Base-by-base conservation (phyloP, 1,140 invertebrate genomes). In the Eufriesea mexicana region DNA sequence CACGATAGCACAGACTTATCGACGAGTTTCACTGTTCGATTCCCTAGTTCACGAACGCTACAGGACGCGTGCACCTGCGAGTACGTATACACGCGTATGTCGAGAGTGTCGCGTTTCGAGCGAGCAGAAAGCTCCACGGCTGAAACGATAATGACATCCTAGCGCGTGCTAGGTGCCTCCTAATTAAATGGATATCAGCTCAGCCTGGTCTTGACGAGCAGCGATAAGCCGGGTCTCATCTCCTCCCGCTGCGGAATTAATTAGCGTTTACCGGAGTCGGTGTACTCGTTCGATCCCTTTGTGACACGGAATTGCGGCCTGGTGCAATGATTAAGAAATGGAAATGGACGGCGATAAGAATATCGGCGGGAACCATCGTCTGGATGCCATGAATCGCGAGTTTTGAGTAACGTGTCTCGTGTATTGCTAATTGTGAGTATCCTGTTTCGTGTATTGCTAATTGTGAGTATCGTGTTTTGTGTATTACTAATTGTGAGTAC, bases 141-240 rank as follows among this genome's bases (percentile, higher is more conserved):
- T 72, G 47, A 82, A 72, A 66, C 47, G 78, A 79, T 88, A 88
- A 82, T 72, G 78, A 74, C 67, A 81, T 87, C 82, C 68, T 73
- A 79, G 64, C 76, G 57, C 71, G 70, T 67, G 61, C 54, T 68
- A 5, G 54, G 79, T 67, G 72, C 62, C 35, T 75, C 54, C 59
- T 87, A 87, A 88, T 88, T 88, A 88, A 87, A 87, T 88, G 74
- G 83, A 81, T 80, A 87, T 85, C 86, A 79, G 74, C 86, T 82
- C 55, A 64, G 72, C 54, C 54, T 28, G 18, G 78, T 61, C 83
- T 88, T 82, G 83, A 73, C 77, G 64, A 81, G 71, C 49, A 59
- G 23, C 81, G 73, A 88, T 87, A 87, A 88, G 82, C 82, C 45
- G 35, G 71, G 57, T 74, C 74, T 84, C 62, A 73, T 78, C 70